Base-by-base conservation (phyloP, 2,113 vertebrate species). In the Oryzias melastigma region DNA sequence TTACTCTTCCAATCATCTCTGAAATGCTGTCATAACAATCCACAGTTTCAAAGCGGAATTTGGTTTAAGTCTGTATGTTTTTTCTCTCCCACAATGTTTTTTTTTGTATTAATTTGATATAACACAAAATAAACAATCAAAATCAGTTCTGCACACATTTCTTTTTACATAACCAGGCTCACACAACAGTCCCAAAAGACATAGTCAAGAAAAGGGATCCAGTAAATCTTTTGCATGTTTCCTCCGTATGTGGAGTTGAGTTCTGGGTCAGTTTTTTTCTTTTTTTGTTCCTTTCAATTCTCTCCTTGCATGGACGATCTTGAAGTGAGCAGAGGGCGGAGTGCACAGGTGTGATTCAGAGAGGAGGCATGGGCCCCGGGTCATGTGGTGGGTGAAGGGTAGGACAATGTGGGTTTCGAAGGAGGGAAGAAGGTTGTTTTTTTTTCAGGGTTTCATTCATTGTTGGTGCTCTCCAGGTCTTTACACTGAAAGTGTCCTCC, bases 401-500 rank as follows among this genome's bases (percentile, higher is more conserved):
- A 47, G 75, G 45, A 12, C 0, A 13, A 14, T 59, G 58, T 35
- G 15, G 20, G 0, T 12, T 24, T 40, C 45, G 56, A 62, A 40
- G 56, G 52, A 65, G 49, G 58, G 59, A 74, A 53, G 62, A 27
- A 56, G 54, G 68, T 49, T 58, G 62, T 76, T 68, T 22, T 22
- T 22, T 22, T 22, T 52, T 62, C 73, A 77, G 53, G 20, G 6
- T 73, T 74, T 98, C 95, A 99, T 93, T 98, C 97, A 61, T 94
- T 91, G 54, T 95, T 94, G 25, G 94, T 94, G 89, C 91, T 96
- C 90, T 99, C 97, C 14, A 98, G 94, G 20, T 93, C 90, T 65
- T 98, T 98, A 87, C 97, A 98, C 84, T 98, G 96, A 83, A 98
- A 94, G 83, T 98, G 95, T 18, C 95, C 95, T 0, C 94, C 93